phyloP scores from a whole-genome alignment of 1,140 invertebrate species.

The Euwallacea similis region DNA sequence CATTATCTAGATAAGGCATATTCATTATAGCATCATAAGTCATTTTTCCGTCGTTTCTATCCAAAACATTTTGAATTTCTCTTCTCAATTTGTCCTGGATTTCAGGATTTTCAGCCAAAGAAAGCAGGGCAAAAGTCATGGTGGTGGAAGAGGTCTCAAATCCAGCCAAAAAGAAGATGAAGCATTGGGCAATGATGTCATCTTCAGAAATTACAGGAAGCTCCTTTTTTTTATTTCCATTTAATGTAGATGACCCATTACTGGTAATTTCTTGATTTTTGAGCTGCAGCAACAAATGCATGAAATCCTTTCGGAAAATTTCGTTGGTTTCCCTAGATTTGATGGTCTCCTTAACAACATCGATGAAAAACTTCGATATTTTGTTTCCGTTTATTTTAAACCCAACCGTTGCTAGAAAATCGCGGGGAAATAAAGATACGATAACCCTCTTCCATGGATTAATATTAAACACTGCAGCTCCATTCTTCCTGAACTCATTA shows the following conservation, averaged over 20 bases:
- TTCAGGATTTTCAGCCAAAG: constrained; percentile 8
- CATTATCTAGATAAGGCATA: constrained; percentile 50
- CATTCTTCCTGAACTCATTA: constrained; percentile 55
- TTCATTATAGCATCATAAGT: constrained; percentile 58
- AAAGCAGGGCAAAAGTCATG: constrained; percentile 24
- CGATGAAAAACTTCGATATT: constrained; percentile 6
- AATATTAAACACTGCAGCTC: constrained; percentile 11
- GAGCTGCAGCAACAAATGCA: constrained; percentile 36
- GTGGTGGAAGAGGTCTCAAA: constrained; percentile 29
- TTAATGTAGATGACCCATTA: too few species aligned
- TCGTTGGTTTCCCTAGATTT: constrained; percentile 34
- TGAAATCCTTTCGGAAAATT: constrained; percentile 35
- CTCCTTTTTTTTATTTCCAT: neutral
- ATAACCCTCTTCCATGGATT: neutral
- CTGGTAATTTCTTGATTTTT: constrained; percentile 29
- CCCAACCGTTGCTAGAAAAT: neutral
- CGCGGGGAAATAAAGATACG: neutral
- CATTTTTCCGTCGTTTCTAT: constrained; percentile 51
- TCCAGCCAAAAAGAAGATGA: constrained; percentile 22
- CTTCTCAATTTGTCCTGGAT: constrained; percentile 22
- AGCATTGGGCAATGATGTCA: constrained; percentile 29
- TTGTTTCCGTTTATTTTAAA: neutral
- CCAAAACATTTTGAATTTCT: constrained; percentile 8
- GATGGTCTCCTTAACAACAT: constrained; percentile 20
- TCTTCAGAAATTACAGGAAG: constrained; percentile 4